Conservation (phyloP, 2,113 vertebrate genomes). For the Passerina amoena region DNA sequence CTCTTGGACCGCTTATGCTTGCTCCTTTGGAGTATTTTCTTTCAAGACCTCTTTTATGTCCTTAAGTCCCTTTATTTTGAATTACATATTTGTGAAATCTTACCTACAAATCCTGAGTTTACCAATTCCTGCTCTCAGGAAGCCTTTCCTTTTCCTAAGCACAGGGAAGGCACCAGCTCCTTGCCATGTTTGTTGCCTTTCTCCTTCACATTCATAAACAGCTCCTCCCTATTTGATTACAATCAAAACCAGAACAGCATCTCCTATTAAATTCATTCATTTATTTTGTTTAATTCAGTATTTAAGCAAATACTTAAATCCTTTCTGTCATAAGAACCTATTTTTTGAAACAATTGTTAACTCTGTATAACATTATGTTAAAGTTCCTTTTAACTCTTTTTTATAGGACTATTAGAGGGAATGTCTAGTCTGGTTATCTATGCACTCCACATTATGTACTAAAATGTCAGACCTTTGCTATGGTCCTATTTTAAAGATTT, state of each 20-base stretch:
- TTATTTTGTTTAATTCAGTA: not conserved
- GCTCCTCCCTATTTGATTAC: not conserved
- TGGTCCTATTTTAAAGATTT: not conserved
- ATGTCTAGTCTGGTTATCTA: not conserved
- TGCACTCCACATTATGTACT: not conserved
- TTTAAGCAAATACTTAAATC: not conserved
- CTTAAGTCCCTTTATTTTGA: not conserved
- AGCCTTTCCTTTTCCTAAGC: not conserved
- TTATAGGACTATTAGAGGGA: not conserved
- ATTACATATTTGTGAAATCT: not conserved
- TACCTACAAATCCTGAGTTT: not conserved
- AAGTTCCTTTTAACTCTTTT: not conserved
- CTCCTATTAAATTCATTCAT: not conserved
- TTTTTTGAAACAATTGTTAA: not conserved
- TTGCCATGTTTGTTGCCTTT: rapidly evolving
- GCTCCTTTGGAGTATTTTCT: not conserved
- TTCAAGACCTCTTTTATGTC: not conserved
- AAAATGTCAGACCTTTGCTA: not conserved
- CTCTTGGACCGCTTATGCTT: not conserved
- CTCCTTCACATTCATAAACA: not conserved
- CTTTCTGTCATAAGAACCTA: not conserved
- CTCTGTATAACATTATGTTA: not conserved
- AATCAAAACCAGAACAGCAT: not conserved
- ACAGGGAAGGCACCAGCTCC: not conserved
- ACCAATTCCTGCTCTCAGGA: not conserved